phyloP scores from a whole-genome alignment of 2,113 vertebrate genomes.

The Podocnemis expansa region DNA sequence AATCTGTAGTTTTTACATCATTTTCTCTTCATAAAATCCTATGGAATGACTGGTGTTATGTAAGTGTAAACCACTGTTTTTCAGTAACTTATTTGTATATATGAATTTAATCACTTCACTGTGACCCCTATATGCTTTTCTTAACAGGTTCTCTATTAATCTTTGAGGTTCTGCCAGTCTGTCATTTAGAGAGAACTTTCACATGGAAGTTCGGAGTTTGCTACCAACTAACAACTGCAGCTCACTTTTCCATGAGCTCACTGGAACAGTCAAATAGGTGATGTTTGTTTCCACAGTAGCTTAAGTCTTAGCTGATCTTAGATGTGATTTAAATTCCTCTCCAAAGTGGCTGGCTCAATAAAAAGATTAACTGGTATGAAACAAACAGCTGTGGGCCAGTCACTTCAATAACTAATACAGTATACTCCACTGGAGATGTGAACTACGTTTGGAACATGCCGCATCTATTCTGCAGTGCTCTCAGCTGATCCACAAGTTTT shows the following conservation, averaged over 20 bases:
- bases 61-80: not conserved
- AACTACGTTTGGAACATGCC: not conserved
- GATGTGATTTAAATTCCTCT: not conserved
- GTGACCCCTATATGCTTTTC: not conserved
- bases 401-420: no score
- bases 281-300: not conserved
- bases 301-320: rapidly evolving
- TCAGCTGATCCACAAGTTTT: not conserved
- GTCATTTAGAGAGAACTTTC: not conserved
- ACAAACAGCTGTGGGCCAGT: not conserved
- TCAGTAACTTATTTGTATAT: not conserved
- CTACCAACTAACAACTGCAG: not conserved
- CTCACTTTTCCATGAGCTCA: not conserved
- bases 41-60: not conserved
- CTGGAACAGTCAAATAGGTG: not conserved
- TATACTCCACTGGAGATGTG: not conserved
- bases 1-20: not conserved
- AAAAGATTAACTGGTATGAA: not conserved
- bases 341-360: not conserved
- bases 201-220: no score
- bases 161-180: not conserved
- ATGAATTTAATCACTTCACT: not conserved
- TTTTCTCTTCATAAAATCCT: not conserved
- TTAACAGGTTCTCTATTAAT: not conserved
- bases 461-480: not conserved